Evolutionary conservation across 2,888 invertebrate genomes (phyloP).

Genomic region (Epinotia brunnichana): DNA sequence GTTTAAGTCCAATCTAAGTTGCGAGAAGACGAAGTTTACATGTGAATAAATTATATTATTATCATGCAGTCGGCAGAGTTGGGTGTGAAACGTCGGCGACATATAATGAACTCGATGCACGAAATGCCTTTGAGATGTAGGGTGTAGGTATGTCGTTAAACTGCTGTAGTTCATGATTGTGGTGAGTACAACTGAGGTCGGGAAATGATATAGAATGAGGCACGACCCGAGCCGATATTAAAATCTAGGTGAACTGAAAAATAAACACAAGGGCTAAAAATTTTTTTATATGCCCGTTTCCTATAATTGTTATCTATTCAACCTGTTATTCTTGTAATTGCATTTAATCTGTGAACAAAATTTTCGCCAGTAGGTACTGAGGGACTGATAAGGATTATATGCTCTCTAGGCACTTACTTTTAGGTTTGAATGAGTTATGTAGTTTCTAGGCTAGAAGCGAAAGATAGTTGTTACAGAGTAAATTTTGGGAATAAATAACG

Average conservation of each 20-base stretch:
- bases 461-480: slow-evolving; percentile 25
- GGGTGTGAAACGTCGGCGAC: slow-evolving; percentile 55
- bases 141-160: slow-evolving; percentile 44
- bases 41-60: slow-evolving; percentile 83
- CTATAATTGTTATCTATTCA: neutral
- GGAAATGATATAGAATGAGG: slow-evolving; percentile 15
- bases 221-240: neutral
- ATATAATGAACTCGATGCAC: slow-evolving; percentile 51
- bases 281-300: neutral
- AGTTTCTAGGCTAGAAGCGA: neutral
- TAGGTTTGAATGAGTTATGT: neutral
- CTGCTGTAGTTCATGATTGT: slow-evolving; percentile 36
- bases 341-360: too few relatives aligned
- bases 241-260: slow-evolving; percentile 5
- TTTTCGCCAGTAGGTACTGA: too few relatives aligned
- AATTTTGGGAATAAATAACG: slow-evolving; percentile 30
- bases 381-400: neutral
- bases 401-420: neutral
- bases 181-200: slow-evolving; percentile 28
- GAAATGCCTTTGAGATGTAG: slow-evolving; percentile 53
- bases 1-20: slow-evolving; percentile 84
- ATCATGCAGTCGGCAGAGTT: slow-evolving; percentile 72
- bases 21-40: slow-evolving; percentile 74
- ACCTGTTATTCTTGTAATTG: too few relatives aligned
- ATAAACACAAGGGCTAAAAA: neutral